Conservation (phyloP, 2,797 vertebrate species). For the Graptemys geographica region DNA sequence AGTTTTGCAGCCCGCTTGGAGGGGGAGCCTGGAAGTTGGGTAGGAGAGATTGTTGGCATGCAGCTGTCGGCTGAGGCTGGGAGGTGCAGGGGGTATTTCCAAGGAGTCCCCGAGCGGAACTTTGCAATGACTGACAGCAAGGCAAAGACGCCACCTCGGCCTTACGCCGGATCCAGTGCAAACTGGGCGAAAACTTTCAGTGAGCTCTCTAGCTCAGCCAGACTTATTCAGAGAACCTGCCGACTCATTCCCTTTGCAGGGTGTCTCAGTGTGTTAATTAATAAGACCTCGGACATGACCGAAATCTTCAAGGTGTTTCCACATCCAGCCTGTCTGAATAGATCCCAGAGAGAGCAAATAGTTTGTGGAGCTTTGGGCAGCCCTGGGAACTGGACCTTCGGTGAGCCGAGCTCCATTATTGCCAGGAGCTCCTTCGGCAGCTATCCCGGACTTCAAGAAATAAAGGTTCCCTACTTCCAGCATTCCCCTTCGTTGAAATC, state of each 20-base stretch:
- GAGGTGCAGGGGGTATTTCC: neutral
- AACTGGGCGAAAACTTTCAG: neutral
- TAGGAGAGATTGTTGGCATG: neutral
- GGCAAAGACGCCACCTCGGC: neutral
- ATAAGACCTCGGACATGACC: neutral
- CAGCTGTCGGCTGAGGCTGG: neutral
- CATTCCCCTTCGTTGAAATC: neutral
- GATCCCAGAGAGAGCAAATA: neutral
- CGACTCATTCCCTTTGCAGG: neutral
- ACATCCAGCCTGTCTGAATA: neutral
- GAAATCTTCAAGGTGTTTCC: neutral
- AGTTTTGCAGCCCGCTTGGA: neutral
- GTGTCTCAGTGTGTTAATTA: neutral
- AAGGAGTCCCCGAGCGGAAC: neutral
- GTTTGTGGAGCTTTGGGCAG: neutral
- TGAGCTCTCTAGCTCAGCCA: neutral
- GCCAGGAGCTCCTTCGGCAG: conserved; percentile 39
- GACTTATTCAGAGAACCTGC: neutral
- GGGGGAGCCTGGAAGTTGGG: neutral
- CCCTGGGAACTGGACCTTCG: conserved; percentile 21
- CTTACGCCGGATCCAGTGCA: neutral
- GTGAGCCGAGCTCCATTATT: conserved; percentile 24
- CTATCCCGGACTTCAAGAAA: neutral
- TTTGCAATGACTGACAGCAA: neutral
- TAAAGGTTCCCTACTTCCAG: neutral